phyloP scores from a whole-genome alignment of 1,140 invertebrate species.

The Ostrea edulis region DNA sequence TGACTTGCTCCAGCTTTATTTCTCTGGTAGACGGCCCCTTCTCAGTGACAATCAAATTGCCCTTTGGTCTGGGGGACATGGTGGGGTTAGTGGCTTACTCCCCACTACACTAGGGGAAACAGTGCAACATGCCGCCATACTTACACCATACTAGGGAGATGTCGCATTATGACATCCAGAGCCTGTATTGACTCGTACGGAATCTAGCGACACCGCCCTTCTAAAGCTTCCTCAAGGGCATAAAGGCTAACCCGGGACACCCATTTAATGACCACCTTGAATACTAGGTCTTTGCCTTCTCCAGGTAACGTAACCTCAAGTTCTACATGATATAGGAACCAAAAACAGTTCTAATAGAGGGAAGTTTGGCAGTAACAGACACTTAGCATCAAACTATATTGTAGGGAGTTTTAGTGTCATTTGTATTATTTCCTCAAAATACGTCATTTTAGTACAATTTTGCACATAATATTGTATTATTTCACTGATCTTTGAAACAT shows the following conservation, averaged over 20 bases:
- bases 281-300: conserved; percentile 98
- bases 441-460: too few species aligned
- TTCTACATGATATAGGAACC: conserved; percentile 84
- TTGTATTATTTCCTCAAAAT: too few species aligned
- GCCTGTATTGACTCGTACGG: conserved; percentile 99
- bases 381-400: too few species aligned
- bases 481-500: too few species aligned
- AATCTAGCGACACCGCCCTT: conserved; percentile 92
- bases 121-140: conserved; percentile 52
- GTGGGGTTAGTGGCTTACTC: not conserved
- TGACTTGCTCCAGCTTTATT: not conserved
- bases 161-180: conserved; percentile 99
- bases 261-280: conserved; percentile 98
- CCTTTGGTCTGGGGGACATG: not conserved
- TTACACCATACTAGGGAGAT: conserved; percentile 97
- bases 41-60: not conserved
- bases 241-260: conserved; percentile 97
- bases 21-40: not conserved
- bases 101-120: conserved; percentile 27
- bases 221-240: conserved; percentile 97
- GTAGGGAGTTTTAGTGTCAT: too few species aligned
- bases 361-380: not conserved
- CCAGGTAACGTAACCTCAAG: conserved; percentile 97
- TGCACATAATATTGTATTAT: too few species aligned
- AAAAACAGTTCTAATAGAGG: not conserved